Evolutionary conservation across 2,888 invertebrate species (phyloP).

Genomic region (Parnassius smintheus): DNA sequence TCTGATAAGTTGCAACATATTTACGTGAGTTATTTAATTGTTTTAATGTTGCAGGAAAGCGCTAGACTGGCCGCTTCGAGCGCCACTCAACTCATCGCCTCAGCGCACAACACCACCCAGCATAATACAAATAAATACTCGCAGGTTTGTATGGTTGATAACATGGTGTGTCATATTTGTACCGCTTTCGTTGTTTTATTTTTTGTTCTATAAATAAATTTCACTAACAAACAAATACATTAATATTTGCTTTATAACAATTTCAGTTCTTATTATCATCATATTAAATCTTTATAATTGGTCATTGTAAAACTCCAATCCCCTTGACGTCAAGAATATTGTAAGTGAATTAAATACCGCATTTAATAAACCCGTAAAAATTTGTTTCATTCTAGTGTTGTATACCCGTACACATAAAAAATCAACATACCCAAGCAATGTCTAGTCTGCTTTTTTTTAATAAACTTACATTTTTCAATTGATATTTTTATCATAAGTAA

Average conservation of each 20-base stretch:
- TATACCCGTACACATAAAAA: too few species aligned
- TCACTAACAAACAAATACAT: too few species aligned
- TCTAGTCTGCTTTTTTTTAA: neutral
- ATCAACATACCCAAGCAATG: neutral
- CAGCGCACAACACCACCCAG: constrained; percentile 90
- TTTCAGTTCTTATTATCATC: too few species aligned
- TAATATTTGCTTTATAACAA: too few species aligned
- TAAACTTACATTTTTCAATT: neutral
- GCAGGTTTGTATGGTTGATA: constrained; percentile 46
- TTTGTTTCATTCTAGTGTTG: too few species aligned
- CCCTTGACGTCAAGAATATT: too few species aligned
- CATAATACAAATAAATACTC: constrained; percentile 85
- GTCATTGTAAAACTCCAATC: too few species aligned
- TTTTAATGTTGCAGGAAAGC: constrained; percentile 76
- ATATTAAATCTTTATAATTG: too few species aligned
- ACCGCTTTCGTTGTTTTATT: too few species aligned
- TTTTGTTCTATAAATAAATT: too few species aligned
- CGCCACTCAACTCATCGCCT: constrained; percentile 94
- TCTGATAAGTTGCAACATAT: neutral
- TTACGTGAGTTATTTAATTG: neutral
- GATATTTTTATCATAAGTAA: neutral
- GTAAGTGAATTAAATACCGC: too few species aligned
- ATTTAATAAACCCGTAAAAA: too few species aligned
- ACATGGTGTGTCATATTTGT: neutral
- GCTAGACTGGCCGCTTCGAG: constrained; percentile 93